Evolutionary conservation across 2,113 vertebrate genomes (phyloP).

Genomic region (Anhinga anhinga): DNA sequence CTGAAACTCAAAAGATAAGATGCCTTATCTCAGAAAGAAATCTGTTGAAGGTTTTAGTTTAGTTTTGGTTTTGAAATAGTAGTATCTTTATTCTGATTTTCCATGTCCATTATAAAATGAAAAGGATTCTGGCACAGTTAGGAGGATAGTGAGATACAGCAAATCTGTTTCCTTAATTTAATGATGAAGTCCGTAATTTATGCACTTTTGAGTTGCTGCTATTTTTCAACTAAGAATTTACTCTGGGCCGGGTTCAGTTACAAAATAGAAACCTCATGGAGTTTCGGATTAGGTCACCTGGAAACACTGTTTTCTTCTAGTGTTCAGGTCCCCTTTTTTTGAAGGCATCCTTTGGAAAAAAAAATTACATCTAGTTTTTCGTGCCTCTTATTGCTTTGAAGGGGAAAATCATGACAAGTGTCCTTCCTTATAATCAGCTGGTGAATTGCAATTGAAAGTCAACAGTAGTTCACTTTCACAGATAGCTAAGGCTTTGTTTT

Average conservation of each 20-base stretch:
- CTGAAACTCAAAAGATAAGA: neutral
- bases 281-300: neutral
- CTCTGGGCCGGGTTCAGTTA: neutral
- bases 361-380: neutral
- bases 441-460: neutral
- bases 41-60: neutral
- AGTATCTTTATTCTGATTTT: neutral
- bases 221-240: slow-evolving; percentile 36
- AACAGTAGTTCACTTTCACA: neutral
- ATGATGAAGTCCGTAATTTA: neutral
- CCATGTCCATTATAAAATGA: neutral
- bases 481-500: neutral
- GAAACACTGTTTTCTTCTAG: neutral
- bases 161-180: slow-evolving; percentile 27
- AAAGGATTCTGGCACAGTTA: neutral
- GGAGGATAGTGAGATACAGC: slow-evolving; percentile 1
- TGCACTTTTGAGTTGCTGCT: slow-evolving; percentile 58
- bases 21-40: slow-evolving; percentile 10
- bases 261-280: neutral
- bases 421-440: neutral
- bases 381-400: neutral
- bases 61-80: neutral
- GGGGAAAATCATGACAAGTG: neutral
- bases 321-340: neutral
- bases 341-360: neutral